These are phyloP conservation scores for Melipona quadrifasciata DNA, from an alignment of 1,140 invertebrate species.

Conservation along the genomic window DNA sequence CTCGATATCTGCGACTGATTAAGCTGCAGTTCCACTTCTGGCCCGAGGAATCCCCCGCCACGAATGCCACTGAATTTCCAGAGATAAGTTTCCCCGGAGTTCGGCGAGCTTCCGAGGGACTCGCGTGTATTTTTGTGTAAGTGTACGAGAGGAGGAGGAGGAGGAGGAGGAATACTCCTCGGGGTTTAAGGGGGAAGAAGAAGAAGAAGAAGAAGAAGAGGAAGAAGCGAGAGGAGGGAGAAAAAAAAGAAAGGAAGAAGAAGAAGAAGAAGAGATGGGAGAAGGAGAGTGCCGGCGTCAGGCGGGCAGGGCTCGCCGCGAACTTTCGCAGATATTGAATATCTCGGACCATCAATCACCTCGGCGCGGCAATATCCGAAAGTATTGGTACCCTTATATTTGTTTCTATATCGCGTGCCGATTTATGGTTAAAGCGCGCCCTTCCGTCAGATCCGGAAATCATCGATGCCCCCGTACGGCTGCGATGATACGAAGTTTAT, in stretches of 20 bases:
- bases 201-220: neutral
- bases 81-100: conserved; percentile 50
- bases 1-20: conserved; percentile 28
- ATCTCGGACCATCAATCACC: conserved; percentile 80
- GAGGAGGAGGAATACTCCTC: conserved; percentile 39
- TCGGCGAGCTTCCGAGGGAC: conserved; percentile 33
- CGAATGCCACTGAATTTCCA: conserved; percentile 48
- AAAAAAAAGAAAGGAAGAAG: neutral
- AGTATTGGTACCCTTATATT: conserved; percentile 78
- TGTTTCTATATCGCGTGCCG: conserved; percentile 75
- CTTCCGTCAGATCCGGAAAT: conserved; percentile 33
- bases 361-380: conserved; percentile 75
- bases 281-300: conserved; percentile 45
- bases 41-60: neutral
- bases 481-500: neutral
- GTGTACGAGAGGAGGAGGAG: conserved; percentile 51
- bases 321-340: conserved; percentile 80
- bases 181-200: neutral
- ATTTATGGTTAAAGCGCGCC: conserved; percentile 75
- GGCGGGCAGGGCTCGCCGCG: conserved; percentile 15
- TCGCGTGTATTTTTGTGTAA: conserved; percentile 28
- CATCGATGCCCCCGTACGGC: conserved; percentile 28
- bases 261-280: neutral
- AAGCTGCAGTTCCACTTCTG: conserved; percentile 6
- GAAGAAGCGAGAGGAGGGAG: neutral